A percentile compares a stretch with the other conserved stretches of the same genome.
phyloP scores from a whole-genome alignment of 1,140 invertebrate species.

The Proales similis region DNA sequence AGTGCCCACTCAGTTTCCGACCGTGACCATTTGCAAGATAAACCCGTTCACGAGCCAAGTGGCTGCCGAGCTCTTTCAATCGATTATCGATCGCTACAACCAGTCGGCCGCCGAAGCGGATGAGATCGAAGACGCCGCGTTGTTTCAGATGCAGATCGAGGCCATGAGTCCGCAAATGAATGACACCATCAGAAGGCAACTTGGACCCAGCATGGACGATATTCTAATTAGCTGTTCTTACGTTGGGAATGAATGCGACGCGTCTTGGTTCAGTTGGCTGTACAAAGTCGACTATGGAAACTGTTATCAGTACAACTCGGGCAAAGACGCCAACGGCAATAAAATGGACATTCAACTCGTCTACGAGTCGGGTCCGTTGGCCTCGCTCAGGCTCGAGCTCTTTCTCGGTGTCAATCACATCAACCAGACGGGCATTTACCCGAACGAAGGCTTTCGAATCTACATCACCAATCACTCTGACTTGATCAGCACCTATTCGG shows the following conservation, averaged over 20 bases:
- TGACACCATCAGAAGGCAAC: not conserved
- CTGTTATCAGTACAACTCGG: slow-evolving; percentile 6
- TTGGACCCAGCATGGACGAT: not conserved
- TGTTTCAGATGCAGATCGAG: not conserved
- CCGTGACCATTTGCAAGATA: slow-evolving; percentile 7
- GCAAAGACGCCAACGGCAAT: not conserved
- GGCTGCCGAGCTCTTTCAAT: not conserved
- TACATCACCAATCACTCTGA: not conserved
- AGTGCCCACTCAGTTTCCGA: not conserved
- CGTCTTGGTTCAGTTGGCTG: not conserved
- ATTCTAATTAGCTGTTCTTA: not conserved
- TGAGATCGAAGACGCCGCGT: not conserved
- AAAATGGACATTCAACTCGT: not conserved
- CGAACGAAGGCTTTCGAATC: not conserved
- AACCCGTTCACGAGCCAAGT: slow-evolving; percentile 5
- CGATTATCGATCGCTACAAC: not conserved
- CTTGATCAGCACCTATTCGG: not conserved
- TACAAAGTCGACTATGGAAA: not conserved
- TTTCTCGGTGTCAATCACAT: slow-evolving; percentile 1
- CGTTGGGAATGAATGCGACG: not conserved
- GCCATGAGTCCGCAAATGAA: not conserved
- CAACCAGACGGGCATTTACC: not conserved
- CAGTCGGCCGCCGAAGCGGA: not conserved
- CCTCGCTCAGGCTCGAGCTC: not conserved
- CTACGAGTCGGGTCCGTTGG: not conserved